Evolutionary conservation across 2,797 vertebrate genomes (phyloP), one percentile per base, ranked within the genome.

Genomic region (Gila robusta): DNA sequence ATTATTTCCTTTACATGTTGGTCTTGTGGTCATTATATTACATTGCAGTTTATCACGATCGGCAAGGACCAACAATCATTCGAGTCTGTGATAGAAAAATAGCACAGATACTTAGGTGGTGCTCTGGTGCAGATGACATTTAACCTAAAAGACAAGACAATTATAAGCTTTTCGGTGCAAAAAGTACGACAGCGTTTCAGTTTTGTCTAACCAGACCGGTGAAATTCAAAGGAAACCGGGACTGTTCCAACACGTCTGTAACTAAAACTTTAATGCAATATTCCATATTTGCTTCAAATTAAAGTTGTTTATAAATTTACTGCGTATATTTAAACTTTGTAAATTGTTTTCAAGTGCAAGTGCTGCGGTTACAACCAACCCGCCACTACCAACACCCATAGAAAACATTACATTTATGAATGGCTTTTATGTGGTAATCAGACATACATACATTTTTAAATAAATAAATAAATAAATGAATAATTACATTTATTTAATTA

Each of bases 11-110:
- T 69, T 8, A 28, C 64, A 5, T n/a, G 62, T 35, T 69, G 39
- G 37, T 66, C 74, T 56, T 56, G 76, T 41, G 35, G 74, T 39
- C 8, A 32, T 44, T 62, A n/a, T 17, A 4, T 12, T 64, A 32
- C 39, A 69, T 35, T 69, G 62, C 28, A 52, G 64, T 81, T 81
- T 17, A 67, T 81, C 28, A 35, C 64, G 41, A 41, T 17, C 23
- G 47, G 67, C 35, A 56, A 71, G 4, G 35, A 71, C 26, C 21
- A n/a, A n/a, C 28, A 16, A 7, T 23, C 62, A 26, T 37, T 62
- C 54, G 12, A 49, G 79, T 6, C 39, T 32, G 62, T 44, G 17
- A 32, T 9, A 41, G 23, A 66, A 79, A 66, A 23, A 26, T 17
- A 35, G 32, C 37, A 39, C 35, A 26, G n/a, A 26, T 78, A n/a